Evolutionary conservation across 2,797 vertebrate genomes (phyloP).

Genomic region (Aphelocoma californica): DNA sequence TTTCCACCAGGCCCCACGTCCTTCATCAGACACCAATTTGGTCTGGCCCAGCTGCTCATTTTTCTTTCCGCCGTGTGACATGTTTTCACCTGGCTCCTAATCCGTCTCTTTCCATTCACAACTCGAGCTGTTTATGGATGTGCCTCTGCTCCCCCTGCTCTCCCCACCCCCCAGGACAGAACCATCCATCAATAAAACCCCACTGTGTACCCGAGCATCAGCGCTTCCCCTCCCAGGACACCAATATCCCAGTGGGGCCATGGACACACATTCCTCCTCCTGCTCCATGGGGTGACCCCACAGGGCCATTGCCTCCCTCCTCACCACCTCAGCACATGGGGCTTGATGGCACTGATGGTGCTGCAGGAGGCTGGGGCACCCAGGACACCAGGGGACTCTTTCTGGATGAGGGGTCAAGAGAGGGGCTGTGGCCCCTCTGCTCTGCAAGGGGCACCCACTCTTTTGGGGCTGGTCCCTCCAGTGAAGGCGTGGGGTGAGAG

Average conservation of each 20-base stretch:
- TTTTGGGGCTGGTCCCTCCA: not conserved
- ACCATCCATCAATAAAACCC: constrained; percentile 34
- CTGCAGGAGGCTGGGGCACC: not conserved
- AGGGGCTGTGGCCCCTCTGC: not conserved
- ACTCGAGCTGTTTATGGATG: constrained; percentile 69
- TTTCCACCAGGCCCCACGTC: constrained; percentile 64
- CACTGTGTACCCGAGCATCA: not conserved
- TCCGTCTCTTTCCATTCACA: constrained; percentile 70
- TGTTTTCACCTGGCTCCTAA: constrained; percentile 73
- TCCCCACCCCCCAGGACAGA: not conserved
- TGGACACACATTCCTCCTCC: not conserved
- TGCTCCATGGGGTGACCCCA: not conserved
- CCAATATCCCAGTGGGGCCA: not conserved
- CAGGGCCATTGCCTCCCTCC: not conserved
- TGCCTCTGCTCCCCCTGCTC: not conserved
- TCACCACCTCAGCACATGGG: rapidly evolving
- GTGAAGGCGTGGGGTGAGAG: rapidly evolving
- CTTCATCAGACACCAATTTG: constrained; percentile 72
- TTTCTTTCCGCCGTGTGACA: constrained; percentile 67
- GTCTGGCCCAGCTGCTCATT: constrained; percentile 70
- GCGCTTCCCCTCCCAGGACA: not conserved
- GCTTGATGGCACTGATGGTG: not conserved
- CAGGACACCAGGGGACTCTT: not conserved
- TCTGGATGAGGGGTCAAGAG: rapidly evolving
- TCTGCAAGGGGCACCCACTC: not conserved